A percentile compares a stretch with the other conserved stretches of the same genome.
phyloP scores from a whole-genome alignment of 2,888 invertebrate species.

The Buathra laborator region DNA sequence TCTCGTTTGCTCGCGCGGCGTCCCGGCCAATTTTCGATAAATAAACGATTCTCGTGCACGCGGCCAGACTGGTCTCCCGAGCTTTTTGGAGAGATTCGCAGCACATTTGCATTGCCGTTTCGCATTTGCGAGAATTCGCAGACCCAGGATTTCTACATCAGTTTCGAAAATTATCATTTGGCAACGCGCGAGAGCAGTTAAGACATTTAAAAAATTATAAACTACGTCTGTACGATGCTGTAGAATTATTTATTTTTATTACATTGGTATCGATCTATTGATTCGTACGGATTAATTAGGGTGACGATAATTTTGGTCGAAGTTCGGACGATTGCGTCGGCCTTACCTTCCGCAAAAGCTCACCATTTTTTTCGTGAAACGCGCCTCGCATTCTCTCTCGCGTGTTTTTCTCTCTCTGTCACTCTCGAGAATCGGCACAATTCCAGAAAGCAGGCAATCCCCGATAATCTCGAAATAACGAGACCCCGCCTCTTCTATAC shows the following conservation, averaged over 20 bases:
- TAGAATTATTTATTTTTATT: neutral
- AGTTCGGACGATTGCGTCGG: neutral
- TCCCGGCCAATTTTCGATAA: conserved; percentile 48
- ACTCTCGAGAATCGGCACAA: conserved; percentile 74
- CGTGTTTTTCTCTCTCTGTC: conserved; percentile 10
- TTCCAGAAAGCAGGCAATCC: conserved; percentile 81
- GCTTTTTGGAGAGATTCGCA: neutral
- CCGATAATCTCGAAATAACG: conserved; percentile 82
- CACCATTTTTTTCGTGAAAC: neutral
- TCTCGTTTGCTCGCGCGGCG: conserved; percentile 27
- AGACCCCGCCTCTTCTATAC: conserved; percentile 68
- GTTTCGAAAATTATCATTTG: too few relatives aligned
- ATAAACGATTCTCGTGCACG: conserved; percentile 40
- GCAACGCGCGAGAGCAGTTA: too few relatives aligned
- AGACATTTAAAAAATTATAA: neutral
- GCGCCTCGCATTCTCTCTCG: conserved; percentile 1
- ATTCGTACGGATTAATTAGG: neutral
- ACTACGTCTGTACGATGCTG: neutral
- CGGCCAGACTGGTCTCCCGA: neutral
- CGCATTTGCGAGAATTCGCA: conserved; percentile 1
- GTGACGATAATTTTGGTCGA: neutral
- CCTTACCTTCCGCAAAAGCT: conserved; percentile 21
- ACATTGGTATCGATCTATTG: neutral
- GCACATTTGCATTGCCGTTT: neutral
- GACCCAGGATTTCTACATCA: neutral